A percentile compares a stretch with the other conserved stretches of the same genome.
phyloP scores from a whole-genome alignment of 2,888 invertebrate species.

The Polymixis lichenea region DNA sequence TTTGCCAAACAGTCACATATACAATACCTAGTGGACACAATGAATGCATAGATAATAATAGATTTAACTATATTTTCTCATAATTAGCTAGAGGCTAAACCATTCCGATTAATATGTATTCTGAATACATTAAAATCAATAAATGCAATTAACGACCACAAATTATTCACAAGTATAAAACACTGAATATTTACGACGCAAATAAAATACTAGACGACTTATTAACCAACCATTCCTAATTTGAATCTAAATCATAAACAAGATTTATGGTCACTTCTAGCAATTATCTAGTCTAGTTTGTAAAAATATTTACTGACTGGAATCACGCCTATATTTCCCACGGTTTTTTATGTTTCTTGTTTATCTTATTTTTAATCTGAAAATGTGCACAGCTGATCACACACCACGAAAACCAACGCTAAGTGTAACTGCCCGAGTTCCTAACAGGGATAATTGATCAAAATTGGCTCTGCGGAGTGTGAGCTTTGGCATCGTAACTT shows the following conservation, averaged over 20 bases:
- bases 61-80: background rate
- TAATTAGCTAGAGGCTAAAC: constrained; percentile 1
- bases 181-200: constrained; percentile 30
- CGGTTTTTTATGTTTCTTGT: background rate
- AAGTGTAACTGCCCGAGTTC: background rate
- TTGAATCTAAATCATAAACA: constrained; percentile 17
- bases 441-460: constrained; percentile 5
- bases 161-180: constrained; percentile 11
- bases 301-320: constrained; percentile 24
- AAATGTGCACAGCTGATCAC: background rate
- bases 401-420: background rate
- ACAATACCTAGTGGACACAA: background rate
- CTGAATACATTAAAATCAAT: constrained; percentile 30
- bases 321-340: constrained; percentile 18
- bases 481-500: background rate
- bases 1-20: background rate
- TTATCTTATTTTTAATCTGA: background rate
- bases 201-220: constrained; percentile 24
- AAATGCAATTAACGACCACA: constrained; percentile 19
- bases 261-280: constrained; percentile 32
- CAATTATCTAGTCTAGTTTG: constrained; percentile 27
- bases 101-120: constrained; percentile 20
- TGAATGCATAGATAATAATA: background rate
- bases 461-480: background rate
- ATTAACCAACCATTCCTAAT: constrained; percentile 25